Evolutionary conservation across 1,140 invertebrate species (phyloP).

Genomic region (Melanaphis sacchari): DNA sequence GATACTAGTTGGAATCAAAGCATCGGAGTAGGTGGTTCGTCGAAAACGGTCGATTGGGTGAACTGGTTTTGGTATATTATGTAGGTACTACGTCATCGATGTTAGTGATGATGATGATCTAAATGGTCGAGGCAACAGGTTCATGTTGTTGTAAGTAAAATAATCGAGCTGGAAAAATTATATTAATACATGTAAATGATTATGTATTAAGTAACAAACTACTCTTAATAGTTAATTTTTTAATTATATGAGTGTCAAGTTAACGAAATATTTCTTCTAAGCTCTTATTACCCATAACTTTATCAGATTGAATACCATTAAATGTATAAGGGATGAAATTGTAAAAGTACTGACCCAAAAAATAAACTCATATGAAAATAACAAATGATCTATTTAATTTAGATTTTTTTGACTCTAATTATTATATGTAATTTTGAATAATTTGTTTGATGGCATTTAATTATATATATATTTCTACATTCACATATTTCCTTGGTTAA

Average conservation of each 20-base stretch:
- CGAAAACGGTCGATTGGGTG: not conserved
- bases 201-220: not conserved
- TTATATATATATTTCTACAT: not conserved
- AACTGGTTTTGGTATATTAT: conserved; percentile 14
- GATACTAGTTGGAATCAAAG: not conserved
- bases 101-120: not conserved
- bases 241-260: not conserved
- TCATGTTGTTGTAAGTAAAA: not conserved
- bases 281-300: not conserved
- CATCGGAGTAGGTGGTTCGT: not conserved
- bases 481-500: not conserved
- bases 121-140: not conserved
- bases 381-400: not conserved
- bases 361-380: not conserved
- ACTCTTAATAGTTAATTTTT: not conserved
- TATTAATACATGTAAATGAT: not conserved
- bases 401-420: not conserved
- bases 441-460: not conserved
- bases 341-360: not conserved
- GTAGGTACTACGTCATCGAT: not conserved
- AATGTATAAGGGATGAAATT: not conserved
- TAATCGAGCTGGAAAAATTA: not conserved
- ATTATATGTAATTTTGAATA: not conserved
- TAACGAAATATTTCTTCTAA: not conserved
- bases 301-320: not conserved